Conservation (phyloP, 1,140 invertebrate genomes). For the Panagrolaimus sp. region DNA sequence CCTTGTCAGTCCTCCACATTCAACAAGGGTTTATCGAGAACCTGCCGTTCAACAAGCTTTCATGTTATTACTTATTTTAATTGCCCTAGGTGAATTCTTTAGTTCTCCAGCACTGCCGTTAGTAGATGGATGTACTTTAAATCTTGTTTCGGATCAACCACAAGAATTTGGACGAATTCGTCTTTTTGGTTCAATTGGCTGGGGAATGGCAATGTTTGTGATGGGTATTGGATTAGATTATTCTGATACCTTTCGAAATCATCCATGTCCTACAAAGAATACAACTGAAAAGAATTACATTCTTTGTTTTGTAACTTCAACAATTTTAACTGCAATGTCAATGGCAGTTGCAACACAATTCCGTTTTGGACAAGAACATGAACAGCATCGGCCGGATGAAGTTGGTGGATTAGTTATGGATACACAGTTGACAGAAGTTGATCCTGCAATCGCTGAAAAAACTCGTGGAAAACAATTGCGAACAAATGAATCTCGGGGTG, state of each 20-base stretch:
- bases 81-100: constrained; percentile 94
- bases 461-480: constrained; percentile 51
- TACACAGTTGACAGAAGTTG: constrained; percentile 56
- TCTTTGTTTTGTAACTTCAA: constrained; percentile 87
- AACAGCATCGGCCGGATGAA: constrained; percentile 49
- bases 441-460: constrained; percentile 57
- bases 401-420: constrained; percentile 58
- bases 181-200: constrained; percentile 92
- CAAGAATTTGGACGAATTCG: constrained; percentile 67
- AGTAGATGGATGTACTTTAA: constrained; percentile 75
- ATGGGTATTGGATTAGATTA: constrained; percentile 96
- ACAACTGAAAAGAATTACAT: constrained; percentile 89
- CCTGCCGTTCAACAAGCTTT: constrained; percentile 92
- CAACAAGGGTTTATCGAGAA: constrained; percentile 78
- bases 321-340: constrained; percentile 84
- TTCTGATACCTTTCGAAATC: constrained; percentile 76
- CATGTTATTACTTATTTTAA: constrained; percentile 81
- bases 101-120: constrained; percentile 90
- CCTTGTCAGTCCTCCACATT: constrained; percentile 84
- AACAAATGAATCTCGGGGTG: constrained; percentile 17
- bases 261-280: constrained; percentile 81
- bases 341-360: constrained; percentile 71
- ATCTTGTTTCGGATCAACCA: constrained; percentile 45
- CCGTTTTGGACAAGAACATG: constrained; percentile 60
- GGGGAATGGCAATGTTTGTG: constrained; percentile 94